Base-by-base conservation (phyloP, 2,888 invertebrate species). In the Amiota communis region DNA sequence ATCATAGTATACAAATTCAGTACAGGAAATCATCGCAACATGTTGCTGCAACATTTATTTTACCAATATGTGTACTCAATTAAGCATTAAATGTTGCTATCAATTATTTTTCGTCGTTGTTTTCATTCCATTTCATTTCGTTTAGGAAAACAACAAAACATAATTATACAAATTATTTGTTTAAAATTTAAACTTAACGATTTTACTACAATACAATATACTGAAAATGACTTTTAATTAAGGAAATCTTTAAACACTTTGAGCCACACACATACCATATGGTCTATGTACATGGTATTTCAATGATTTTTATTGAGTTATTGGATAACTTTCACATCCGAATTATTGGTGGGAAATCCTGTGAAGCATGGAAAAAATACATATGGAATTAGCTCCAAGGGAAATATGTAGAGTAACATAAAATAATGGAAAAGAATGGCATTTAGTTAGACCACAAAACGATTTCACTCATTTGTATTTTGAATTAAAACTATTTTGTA, bases 1-100 rank as follows among this genome's bases (percentile, higher is more conserved):
- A 36, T 36, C 36, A 6, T 36, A 23, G 2, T 23, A 36, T 36
- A 36, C 2, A 36, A 36, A 36, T 36, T 36, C n/a, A 6, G 6
- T 36, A 36, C 51, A 68, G 67, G 67, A 68, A 68, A 68, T 68
- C 51, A 53, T 51, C 67, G 67, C 67, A 67, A 53, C 67, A 68
- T 68, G 67, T 68, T 51, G 67, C 67, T 12, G 65, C 59, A 65
- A 48, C 65, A 48, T 46, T 15, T 17, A 48, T 46, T 15, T 17
- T 23, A 59, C 23, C 20, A 20, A 3, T 23, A 23, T 23, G 17
- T 2, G 17, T 2, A 57, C 17, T 10, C 17, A 20, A 13, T 15
- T 17, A 20, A 15, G 10, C 57, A 20, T n/a, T 57, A 20, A 11
- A 57, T 20, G 17, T 65, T 63, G 63, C 49, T 65, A 10, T 46